phyloP scores from a whole-genome alignment of 1,140 invertebrate genomes.

The Laodelphax striatellus region DNA sequence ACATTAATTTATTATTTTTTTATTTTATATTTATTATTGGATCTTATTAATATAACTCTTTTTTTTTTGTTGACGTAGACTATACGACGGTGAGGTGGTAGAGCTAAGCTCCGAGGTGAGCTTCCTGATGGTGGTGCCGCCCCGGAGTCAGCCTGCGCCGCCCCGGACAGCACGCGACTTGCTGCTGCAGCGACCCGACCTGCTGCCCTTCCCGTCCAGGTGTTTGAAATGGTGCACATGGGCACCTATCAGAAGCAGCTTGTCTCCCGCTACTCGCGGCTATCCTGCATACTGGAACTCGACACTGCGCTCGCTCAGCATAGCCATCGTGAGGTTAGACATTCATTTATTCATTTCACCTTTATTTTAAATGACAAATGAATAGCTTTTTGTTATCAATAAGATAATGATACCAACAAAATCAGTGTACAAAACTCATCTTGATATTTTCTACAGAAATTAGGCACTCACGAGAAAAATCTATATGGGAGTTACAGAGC shows the following conservation, averaged over 20 bases:
- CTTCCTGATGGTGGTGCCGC: constrained; percentile 79
- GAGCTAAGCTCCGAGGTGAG: constrained; percentile 80
- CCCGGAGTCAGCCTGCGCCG: constrained; percentile 82
- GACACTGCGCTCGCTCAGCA: constrained; percentile 86
- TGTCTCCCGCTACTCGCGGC: constrained; percentile 74
- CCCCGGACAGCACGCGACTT: constrained; percentile 76
- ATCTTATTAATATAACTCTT: not conserved
- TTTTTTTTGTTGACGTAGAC: constrained; percentile 30
- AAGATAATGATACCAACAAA: no score
- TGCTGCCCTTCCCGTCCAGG: constrained; percentile 73
- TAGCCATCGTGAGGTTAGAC: constrained; percentile 62
- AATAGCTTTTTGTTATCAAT: no score
- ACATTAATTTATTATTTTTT: no score
- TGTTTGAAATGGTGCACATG: constrained; percentile 86
- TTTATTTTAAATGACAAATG: no score
- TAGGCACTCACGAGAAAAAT: no score
- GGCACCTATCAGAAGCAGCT: constrained; percentile 82
- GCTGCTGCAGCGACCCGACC: constrained; percentile 62
- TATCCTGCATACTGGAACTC: constrained; percentile 85
- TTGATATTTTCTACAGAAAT: no score
- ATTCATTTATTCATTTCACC: not conserved
- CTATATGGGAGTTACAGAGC: no score
- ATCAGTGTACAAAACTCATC: no score
- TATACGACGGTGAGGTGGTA: constrained; percentile 86
- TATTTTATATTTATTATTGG: no score